These are phyloP conservation scores for Rhynchophorus ferrugineus DNA, from an alignment of 1,140 invertebrate genomes.

Conservation along the genomic window DNA sequence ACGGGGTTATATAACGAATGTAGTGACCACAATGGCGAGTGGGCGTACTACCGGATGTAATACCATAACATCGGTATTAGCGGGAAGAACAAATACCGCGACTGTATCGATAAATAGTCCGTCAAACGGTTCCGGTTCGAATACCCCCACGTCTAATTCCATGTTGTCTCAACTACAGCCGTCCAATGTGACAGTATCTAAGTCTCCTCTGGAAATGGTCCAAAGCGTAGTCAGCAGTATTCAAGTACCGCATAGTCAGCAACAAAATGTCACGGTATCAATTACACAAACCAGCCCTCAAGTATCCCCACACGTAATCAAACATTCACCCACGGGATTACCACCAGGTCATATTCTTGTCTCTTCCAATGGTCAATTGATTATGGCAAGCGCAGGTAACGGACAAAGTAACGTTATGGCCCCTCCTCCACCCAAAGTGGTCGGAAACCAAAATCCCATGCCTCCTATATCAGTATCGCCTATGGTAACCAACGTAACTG, in stretches of 20 bases:
- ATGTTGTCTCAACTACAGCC: slow-evolving; percentile 39
- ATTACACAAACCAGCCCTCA: slow-evolving; percentile 29
- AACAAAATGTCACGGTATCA: slow-evolving; percentile 19
- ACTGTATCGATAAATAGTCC: slow-evolving; percentile 64
- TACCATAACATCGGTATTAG: slow-evolving; percentile 68
- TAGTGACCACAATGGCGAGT: slow-evolving; percentile 67
- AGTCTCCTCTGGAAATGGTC: slow-evolving; percentile 71
- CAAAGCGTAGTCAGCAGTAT: slow-evolving; percentile 72
- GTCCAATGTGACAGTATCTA: slow-evolving; percentile 42
- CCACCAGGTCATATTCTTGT: slow-evolving; percentile 65
- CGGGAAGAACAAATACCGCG: slow-evolving; percentile 64
- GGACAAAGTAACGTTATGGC: slow-evolving; percentile 54
- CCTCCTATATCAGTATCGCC: slow-evolving; percentile 59
- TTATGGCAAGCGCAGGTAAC: slow-evolving; percentile 50
- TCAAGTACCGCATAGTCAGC: slow-evolving; percentile 50
- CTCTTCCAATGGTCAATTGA: slow-evolving; percentile 64
- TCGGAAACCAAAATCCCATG: slow-evolving; percentile 49
- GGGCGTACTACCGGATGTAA: slow-evolving; percentile 59
- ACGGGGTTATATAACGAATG: slow-evolving; percentile 6
- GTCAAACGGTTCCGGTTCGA: slow-evolving; percentile 43
- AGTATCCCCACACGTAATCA: slow-evolving; percentile 38
- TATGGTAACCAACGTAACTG: slow-evolving; percentile 63
- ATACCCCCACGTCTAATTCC: slow-evolving; percentile 42
- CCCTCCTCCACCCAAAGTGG: slow-evolving; percentile 57
- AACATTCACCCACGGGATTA: slow-evolving; percentile 44